Conservation (phyloP, 2,797 vertebrate genomes). For the Apogon talboti region DNA sequence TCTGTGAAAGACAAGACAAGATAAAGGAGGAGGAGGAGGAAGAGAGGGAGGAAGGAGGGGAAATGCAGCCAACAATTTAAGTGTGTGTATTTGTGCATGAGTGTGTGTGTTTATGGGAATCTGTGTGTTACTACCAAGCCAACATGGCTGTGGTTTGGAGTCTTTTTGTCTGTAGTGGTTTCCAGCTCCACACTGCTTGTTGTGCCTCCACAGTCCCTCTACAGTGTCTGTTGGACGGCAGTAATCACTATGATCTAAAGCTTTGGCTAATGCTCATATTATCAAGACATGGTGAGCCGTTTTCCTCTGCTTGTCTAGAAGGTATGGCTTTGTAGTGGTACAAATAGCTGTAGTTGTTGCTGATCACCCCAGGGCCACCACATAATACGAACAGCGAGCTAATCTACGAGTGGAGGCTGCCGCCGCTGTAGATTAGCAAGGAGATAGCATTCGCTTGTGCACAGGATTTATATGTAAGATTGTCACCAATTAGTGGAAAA, state of each 20-base stretch:
- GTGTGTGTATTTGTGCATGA: constrained; percentile 14
- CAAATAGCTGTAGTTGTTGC: constrained; percentile 73
- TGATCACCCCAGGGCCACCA: constrained; percentile 58
- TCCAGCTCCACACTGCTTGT: constrained; percentile 46
- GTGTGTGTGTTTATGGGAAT: constrained; percentile 14
- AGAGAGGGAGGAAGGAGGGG: constrained; percentile 36
- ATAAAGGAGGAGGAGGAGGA: constrained; percentile 52
- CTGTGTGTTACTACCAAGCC: constrained; percentile 37
- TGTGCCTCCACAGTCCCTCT: constrained; percentile 12
- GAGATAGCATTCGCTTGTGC: constrained; percentile 60
- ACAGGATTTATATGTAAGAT: constrained; percentile 59
- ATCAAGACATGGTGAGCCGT: constrained; percentile 59
- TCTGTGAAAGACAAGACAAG: constrained; percentile 61
- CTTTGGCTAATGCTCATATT: constrained; percentile 69
- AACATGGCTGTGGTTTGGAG: constrained; percentile 37
- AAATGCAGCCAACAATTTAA: constrained; percentile 49
- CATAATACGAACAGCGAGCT: constrained; percentile 62
- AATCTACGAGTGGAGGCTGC: constrained; percentile 60
- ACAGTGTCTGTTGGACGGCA: constrained; percentile 35
- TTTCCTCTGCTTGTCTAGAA: constrained; percentile 65
- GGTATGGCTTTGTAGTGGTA: constrained; percentile 70
- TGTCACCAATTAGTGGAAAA: constrained; percentile 65
- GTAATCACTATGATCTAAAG: constrained; percentile 70
- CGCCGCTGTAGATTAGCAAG: constrained; percentile 49
- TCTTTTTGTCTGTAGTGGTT: constrained; percentile 51